Base-by-base conservation (phyloP, 2,113 vertebrate genomes). In the Notarius lentiginosus region DNA sequence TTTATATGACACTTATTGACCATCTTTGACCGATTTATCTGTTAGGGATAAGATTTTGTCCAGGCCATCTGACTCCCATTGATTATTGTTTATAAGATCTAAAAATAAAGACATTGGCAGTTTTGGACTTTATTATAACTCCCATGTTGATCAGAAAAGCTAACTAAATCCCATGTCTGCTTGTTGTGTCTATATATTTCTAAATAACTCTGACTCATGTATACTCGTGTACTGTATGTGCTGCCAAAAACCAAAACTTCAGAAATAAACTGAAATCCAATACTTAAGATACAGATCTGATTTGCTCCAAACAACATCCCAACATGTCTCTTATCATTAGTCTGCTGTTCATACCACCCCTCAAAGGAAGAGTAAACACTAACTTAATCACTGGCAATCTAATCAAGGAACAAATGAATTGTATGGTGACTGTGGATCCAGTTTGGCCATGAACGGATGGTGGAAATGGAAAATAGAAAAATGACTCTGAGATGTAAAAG, bases 291-390 rank as follows among this genome's bases (percentile, higher is more conserved):
- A 80, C 61, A 84, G 82, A 88, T 87, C 83, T 88, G 82, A 84
- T 82, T 77, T 47, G 68, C 53, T 70, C 72, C 81, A 84, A 87
- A 89, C 86, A 84, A 47, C 47, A 82, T 89, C 85, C 86, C 82
- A 68, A 85, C 41, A 86, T 88, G 60, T 85, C 85, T 82, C 86
- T 84, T 90, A 84, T 90, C 89, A 84, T 90, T 86, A 83, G 86
- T 83, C 79, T 90, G 83, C 80, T 75, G 76, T 66, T 55, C 72
- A 83, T 84, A 82, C 79, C 87, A 84, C 89, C 65, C 83, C 79
- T 87, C 58, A 20, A 87, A 66, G 75, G 84, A 90, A 88, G 86
- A 89, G 89, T 84, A 91, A 92, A 92, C 89, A 90, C 75, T 47
- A 77, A 55, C 55, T 56, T 77, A 68, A 89, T 90, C 89, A 76